These are phyloP conservation scores for Mellivora capensis DNA, from an alignment of 2,113 vertebrate species.

Conservation along the genomic window DNA sequence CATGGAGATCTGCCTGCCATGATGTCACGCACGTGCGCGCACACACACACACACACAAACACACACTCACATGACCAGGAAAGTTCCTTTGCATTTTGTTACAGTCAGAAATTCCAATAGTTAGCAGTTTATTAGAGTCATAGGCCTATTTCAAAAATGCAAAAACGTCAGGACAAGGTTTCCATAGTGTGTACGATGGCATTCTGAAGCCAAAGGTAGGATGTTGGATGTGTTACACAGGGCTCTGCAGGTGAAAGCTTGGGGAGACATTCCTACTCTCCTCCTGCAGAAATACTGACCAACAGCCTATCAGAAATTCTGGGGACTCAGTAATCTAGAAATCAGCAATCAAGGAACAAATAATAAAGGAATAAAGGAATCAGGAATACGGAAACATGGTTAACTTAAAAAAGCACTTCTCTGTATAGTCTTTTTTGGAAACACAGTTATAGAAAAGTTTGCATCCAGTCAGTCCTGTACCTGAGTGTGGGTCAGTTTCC, in stretches of 20 bases:
- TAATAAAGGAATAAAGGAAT: background rate
- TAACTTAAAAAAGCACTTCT: background rate
- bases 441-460: background rate
- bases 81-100: background rate
- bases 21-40: fast-evolving
- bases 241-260: background rate
- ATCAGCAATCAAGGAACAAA: background rate
- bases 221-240: background rate
- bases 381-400: background rate
- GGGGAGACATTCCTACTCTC: background rate
- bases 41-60: too few relatives aligned
- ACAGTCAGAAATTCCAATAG: background rate
- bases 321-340: background rate
- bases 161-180: background rate
- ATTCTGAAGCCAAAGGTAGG: background rate
- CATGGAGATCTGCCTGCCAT: too few relatives aligned
- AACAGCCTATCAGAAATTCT: background rate
- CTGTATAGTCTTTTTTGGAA: background rate
- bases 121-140: background rate
- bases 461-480: background rate
- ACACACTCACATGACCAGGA: too few relatives aligned
- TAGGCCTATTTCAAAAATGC: background rate
- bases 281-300: background rate
- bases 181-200: background rate
- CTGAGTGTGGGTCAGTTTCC: background rate